phyloP scores from a whole-genome alignment of 2,797 vertebrate species.

The Iguana delicatissima region DNA sequence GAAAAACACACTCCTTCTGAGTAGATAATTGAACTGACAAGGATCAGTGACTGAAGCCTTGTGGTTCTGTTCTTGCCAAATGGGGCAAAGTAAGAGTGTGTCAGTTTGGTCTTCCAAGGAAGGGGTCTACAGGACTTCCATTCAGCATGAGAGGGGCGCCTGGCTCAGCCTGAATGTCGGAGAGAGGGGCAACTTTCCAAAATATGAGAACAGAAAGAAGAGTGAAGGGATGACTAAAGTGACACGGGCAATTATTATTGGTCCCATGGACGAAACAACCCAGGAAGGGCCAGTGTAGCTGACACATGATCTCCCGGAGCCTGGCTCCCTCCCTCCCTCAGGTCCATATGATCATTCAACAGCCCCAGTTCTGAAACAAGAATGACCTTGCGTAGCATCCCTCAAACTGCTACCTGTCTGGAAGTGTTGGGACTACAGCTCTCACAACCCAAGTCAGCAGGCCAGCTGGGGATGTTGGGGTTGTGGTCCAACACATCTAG shows the following conservation, averaged over 20 bases:
- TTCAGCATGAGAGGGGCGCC: not conserved
- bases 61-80: not conserved
- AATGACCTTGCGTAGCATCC: no score
- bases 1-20: no score
- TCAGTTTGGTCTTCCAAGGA: not conserved
- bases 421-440: no score
- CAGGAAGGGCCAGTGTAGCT: not conserved
- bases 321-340: no score
- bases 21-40: not conserved
- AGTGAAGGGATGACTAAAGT: not conserved
- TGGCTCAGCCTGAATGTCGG: not conserved
- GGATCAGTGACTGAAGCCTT: not conserved
- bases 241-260: not conserved
- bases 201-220: not conserved
- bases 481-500: not conserved
- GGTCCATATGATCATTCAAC: not conserved
- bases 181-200: not conserved
- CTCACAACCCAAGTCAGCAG: not conserved
- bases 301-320: no score
- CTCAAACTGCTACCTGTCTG: not conserved
- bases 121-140: not conserved
- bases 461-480: not conserved
- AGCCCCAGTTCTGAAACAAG: not conserved
- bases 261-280: not conserved
- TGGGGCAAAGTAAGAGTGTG: not conserved